These are phyloP conservation scores for Catharus ustulatus DNA, from an alignment of 2,797 vertebrate species.

Conservation along the genomic window DNA sequence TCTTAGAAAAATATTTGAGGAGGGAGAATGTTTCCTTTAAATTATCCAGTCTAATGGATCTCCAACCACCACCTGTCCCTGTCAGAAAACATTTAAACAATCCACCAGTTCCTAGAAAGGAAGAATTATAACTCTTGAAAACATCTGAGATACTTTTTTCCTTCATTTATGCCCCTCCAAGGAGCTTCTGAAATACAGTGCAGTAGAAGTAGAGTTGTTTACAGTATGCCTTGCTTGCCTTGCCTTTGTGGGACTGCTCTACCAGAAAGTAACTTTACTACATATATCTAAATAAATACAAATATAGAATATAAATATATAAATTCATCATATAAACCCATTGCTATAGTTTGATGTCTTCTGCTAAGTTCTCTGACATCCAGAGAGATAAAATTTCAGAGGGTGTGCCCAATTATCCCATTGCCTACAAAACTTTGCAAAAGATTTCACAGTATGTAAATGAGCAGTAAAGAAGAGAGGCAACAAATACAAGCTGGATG, in stretches of 20 bases:
- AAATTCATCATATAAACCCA: neutral
- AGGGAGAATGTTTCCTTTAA: neutral
- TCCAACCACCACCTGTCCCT: neutral
- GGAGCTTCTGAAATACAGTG: neutral
- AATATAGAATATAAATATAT: neutral
- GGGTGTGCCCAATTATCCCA: neutral
- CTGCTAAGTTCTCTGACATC: neutral
- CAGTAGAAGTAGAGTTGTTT: neutral
- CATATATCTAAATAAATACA: neutral
- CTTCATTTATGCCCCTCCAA: neutral
- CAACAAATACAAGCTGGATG: neutral
- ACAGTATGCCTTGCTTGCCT: neutral
- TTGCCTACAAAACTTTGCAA: neutral
- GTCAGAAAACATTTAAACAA: neutral
- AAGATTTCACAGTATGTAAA: neutral
- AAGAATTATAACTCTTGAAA: conserved; percentile 1
- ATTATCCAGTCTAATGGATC: neutral
- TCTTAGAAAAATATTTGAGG: neutral
- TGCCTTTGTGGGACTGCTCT: neutral
- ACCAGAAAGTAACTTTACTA: neutral
- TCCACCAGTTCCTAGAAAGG: neutral
- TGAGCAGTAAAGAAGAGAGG: neutral
- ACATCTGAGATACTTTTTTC: neutral
- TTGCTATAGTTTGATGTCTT: neutral
- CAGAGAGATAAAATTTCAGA: neutral